Evolutionary conservation across 2,113 vertebrate species (phyloP).

Genomic region (Equus przewalskii): DNA sequence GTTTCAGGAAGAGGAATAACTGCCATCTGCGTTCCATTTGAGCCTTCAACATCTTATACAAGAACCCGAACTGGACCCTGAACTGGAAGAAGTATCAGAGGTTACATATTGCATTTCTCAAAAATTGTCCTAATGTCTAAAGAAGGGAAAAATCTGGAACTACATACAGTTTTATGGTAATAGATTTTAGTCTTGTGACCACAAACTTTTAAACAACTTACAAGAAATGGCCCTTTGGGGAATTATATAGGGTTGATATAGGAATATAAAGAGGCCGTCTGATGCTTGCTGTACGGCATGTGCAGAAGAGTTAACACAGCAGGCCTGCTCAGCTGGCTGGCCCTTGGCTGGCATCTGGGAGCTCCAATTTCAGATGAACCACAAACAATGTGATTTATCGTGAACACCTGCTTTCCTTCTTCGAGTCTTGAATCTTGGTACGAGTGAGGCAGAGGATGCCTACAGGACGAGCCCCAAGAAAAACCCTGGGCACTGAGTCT

Average conservation of each 20-base stretch:
- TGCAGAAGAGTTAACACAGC: background rate
- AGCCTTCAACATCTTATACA: background rate
- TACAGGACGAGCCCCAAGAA: background rate
- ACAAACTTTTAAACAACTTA: background rate
- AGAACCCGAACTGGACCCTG: background rate
- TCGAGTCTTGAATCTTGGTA: background rate
- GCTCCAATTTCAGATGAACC: background rate
- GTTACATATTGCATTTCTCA: background rate
- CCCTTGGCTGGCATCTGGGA: too few species aligned
- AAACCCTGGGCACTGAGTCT: background rate
- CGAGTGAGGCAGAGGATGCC: background rate
- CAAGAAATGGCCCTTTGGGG: background rate
- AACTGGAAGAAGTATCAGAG: background rate
- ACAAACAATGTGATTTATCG: background rate
- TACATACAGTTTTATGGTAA: background rate
- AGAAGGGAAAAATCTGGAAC: background rate
- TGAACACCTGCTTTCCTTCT: background rate
- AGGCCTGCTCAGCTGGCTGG: background rate
- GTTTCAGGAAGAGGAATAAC: background rate
- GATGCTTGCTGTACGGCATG: accelerated
- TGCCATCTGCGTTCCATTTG: background rate
- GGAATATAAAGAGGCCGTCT: background rate
- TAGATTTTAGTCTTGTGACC: background rate
- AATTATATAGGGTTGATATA: background rate
- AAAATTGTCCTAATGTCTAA: background rate